Percentiles rank a stretch among this genome's conserved stretches.
phyloP scores from a whole-genome alignment of 2,797 vertebrate genomes.

The Ispidina lecontei region DNA sequence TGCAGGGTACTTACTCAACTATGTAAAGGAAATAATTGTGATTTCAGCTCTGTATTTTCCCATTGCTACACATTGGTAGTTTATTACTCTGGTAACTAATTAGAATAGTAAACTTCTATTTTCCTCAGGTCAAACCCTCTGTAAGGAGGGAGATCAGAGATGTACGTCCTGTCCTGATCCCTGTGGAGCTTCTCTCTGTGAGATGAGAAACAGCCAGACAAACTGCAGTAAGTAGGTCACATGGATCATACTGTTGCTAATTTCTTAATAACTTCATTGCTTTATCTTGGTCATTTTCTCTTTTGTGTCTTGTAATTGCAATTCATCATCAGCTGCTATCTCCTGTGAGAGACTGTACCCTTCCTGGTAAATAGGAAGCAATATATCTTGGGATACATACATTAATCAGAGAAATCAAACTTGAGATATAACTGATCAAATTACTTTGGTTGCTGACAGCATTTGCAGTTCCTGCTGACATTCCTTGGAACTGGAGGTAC shows the following conservation, averaged over 20 bases:
- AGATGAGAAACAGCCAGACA: constrained; percentile 68
- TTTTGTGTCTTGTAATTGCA: background rate
- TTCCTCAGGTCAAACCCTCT: constrained; percentile 80
- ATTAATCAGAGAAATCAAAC: background rate
- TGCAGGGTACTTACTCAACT: background rate
- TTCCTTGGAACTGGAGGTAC: background rate
- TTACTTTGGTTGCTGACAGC: background rate
- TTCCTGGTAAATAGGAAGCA: background rate
- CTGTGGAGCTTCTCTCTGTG: constrained; percentile 81
- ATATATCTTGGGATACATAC: background rate
- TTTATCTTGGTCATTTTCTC: background rate
- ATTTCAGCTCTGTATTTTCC: background rate
- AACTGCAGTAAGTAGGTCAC: constrained; percentile 88
- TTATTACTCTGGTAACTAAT: background rate
- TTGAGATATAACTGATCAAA: background rate
- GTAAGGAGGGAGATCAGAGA: constrained; percentile 83
- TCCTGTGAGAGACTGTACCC: background rate
- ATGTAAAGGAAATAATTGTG: background rate
- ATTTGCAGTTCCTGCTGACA: background rate
- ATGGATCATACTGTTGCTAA: background rate
- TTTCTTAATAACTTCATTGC: background rate
- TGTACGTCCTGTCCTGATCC: constrained; percentile 83
- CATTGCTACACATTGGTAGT: background rate
- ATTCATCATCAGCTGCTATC: background rate
- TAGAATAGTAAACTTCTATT: background rate